Percentiles rank a stretch among this genome's conserved stretches.
Conservation (phyloP, 2,888 invertebrate species). For the Pediacus dermestoides region DNA sequence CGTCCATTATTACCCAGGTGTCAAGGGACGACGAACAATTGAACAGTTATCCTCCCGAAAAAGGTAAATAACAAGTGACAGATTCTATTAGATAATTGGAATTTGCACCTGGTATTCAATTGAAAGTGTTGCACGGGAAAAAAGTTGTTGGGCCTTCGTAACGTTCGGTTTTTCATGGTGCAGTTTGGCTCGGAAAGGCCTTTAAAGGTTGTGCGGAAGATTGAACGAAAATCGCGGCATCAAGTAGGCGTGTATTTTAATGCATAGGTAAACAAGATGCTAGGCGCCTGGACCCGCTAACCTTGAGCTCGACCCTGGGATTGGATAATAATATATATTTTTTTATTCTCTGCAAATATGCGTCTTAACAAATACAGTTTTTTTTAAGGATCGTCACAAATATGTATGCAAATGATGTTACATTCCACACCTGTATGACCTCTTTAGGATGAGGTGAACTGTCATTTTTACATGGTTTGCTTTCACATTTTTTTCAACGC, state of each 20-base stretch:
- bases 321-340: conserved; percentile 22
- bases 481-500: conserved; percentile 41
- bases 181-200: too few relatives aligned
- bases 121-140: too few relatives aligned
- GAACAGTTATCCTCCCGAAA: conserved; percentile 87
- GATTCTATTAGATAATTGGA: conserved; percentile 7
- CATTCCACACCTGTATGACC: conserved; percentile 43
- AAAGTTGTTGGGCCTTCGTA: too few relatives aligned
- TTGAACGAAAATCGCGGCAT: conserved; percentile 20
- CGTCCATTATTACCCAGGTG: conserved; percentile 98
- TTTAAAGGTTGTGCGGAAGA: too few relatives aligned
- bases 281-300: conserved; percentile 38
- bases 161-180: too few relatives aligned
- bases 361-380: conserved; percentile 24
- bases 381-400: conserved; percentile 9
- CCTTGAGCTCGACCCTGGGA: conserved; percentile 42
- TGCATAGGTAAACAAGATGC: conserved; percentile 37
- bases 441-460: conserved; percentile 35
- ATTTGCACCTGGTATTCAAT: conserved; percentile 7
- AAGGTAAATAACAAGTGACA: conserved; percentile 64
- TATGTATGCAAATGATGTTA: conserved; percentile 31
- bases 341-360: conserved; percentile 30
- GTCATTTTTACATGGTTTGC: too few relatives aligned
- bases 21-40: conserved; percentile 95
- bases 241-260: conserved; percentile 41